phyloP scores from a whole-genome alignment of 2,113 vertebrate genomes.

The Hippolais icterina region DNA sequence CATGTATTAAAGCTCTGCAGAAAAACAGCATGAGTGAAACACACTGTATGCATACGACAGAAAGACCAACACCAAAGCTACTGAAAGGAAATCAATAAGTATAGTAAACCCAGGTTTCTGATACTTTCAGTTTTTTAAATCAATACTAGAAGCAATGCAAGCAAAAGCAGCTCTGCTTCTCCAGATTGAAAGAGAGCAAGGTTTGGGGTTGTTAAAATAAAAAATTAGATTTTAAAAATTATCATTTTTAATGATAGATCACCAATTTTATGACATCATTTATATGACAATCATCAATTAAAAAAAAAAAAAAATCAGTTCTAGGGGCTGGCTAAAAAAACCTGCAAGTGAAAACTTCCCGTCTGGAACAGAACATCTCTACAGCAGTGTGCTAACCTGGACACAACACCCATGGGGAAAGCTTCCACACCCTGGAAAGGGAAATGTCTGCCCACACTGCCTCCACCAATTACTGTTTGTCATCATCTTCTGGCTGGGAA shows the following conservation, averaged over 20 bases:
- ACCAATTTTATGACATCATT: background rate
- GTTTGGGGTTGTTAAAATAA: background rate
- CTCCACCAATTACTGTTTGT: background rate
- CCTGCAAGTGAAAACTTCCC: background rate
- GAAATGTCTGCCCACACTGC: background rate
- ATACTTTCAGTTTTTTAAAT: background rate
- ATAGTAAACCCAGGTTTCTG: background rate
- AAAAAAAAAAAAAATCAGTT: background rate
- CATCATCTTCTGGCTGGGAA: background rate
- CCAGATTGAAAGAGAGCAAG: background rate
- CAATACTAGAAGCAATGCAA: background rate
- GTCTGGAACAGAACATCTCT: background rate
- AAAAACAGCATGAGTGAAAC: background rate
- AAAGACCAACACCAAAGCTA: background rate
- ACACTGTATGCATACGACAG: background rate
- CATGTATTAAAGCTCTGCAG: background rate
- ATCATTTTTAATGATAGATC: background rate
- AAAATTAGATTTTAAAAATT: background rate
- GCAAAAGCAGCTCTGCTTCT: background rate
- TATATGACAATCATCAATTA: background rate
- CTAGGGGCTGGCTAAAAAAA: background rate
- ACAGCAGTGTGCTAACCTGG: background rate
- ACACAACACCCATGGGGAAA: background rate
- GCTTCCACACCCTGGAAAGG: background rate
- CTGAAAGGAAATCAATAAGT: background rate